A percentile compares a stretch with the other conserved stretches of the same genome.
phyloP scores from a whole-genome alignment of 2,113 vertebrate genomes.

The Datnioides undecimradiatus region DNA sequence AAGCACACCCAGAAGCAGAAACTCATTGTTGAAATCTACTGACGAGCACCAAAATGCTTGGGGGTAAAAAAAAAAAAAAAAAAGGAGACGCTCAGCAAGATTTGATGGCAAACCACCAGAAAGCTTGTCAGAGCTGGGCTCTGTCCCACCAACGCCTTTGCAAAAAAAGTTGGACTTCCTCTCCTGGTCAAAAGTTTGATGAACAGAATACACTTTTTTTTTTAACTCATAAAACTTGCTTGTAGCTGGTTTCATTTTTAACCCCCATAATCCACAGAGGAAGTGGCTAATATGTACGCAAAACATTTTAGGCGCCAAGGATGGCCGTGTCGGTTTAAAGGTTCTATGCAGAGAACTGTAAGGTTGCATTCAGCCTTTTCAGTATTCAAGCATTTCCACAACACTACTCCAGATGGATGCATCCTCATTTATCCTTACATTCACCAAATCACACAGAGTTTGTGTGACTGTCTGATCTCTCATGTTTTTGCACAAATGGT shows the following conservation, averaged over 20 bases:
- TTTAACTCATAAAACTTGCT: background rate
- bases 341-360: too few relatives aligned
- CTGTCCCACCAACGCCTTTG: background rate
- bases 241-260: background rate
- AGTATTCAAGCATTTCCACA: background rate
- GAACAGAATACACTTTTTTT: background rate
- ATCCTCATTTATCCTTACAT: background rate
- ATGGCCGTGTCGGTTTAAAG: background rate
- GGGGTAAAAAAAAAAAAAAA: too few relatives aligned
- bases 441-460: background rate
- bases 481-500: background rate
- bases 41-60: slow-evolving; percentile 5
- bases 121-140: background rate
- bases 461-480: background rate
- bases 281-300: background rate
- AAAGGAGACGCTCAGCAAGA: slow-evolving; percentile 29
- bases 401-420: background rate
- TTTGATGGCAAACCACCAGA: slow-evolving; percentile 26
- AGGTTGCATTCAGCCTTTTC: background rate
- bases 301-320: background rate
- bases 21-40: slow-evolving; percentile 31
- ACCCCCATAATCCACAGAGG: background rate
- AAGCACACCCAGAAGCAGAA: slow-evolving; percentile 18
- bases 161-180: background rate
- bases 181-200: background rate